phyloP scores from a whole-genome alignment of 2,113 vertebrate species.

The Smithornis capensis region DNA sequence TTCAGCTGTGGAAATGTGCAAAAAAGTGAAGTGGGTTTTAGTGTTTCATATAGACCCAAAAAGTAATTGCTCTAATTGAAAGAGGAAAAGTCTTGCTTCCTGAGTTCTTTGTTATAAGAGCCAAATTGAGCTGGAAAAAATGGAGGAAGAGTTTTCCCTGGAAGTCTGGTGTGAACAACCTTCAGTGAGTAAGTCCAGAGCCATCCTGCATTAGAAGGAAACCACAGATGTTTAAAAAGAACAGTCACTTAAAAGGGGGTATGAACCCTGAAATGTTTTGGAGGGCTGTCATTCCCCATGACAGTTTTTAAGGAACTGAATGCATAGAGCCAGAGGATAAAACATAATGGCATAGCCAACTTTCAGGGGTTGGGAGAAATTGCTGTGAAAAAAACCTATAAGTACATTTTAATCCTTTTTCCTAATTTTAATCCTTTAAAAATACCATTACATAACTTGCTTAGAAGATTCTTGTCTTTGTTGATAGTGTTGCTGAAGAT shows the following conservation, averaged over 20 bases:
- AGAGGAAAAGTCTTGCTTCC: conserved; percentile 16
- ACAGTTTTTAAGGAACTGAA: background rate
- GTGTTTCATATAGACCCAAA: background rate
- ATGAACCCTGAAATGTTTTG: background rate
- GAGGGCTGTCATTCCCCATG: background rate
- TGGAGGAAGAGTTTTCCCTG: background rate
- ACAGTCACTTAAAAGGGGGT: background rate
- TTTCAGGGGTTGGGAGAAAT: background rate
- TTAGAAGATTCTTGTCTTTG: conserved; percentile 27
- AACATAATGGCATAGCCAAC: background rate
- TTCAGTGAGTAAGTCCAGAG: background rate
- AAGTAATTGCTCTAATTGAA: conserved; percentile 11
- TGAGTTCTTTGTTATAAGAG: background rate
- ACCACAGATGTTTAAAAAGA: background rate
- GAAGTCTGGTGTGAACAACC: background rate
- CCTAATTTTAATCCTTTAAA: conserved; percentile 34
- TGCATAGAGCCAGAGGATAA: background rate
- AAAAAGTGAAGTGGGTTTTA: background rate
- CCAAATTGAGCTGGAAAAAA: background rate
- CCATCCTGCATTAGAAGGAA: background rate
- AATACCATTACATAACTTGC: conserved; percentile 29
- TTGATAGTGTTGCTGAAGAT: conserved; percentile 37
- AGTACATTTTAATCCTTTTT: conserved; percentile 11
- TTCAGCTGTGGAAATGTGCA: background rate
- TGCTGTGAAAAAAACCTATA: background rate